These are phyloP conservation scores for Hipparchia semele DNA, from an alignment of 2,888 invertebrate species.

Conservation along the genomic window DNA sequence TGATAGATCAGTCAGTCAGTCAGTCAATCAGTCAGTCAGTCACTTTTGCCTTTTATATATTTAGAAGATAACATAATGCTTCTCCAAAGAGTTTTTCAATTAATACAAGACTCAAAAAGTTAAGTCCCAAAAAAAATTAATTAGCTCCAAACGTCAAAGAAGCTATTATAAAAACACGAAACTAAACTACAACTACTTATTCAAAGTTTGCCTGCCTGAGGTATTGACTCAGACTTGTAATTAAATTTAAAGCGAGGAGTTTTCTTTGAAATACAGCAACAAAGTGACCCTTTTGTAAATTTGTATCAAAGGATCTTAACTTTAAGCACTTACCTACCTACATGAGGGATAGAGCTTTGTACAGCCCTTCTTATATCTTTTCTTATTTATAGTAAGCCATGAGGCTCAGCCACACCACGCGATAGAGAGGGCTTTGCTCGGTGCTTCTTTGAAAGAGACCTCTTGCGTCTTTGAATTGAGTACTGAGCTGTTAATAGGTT, in stretches of 20 bases:
- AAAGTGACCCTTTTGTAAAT: slow-evolving; percentile 1
- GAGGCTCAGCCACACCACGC: too few species aligned
- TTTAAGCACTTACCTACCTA: neutral
- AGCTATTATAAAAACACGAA: slow-evolving; percentile 5
- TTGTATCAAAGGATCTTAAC: slow-evolving; percentile 4
- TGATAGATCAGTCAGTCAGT: too few species aligned
- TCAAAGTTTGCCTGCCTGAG: slow-evolving; percentile 3
- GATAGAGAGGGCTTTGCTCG: too few species aligned
- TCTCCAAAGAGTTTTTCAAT: slow-evolving; percentile 2
- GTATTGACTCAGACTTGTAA: slow-evolving; percentile 16
- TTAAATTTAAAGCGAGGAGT: slow-evolving; percentile 12
- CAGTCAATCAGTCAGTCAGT: too few species aligned
- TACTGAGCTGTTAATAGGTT: neutral
- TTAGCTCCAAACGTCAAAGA: slow-evolving; percentile 13
- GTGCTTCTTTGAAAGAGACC: too few species aligned
- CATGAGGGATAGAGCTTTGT: neutral
- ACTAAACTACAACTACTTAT: slow-evolving; percentile 6
- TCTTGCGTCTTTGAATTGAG: neutral
- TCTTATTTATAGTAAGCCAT: too few species aligned
- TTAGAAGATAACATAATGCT: neutral
- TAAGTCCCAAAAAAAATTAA: neutral
- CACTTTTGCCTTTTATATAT: too few species aligned
- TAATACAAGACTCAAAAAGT: slow-evolving; percentile 8
- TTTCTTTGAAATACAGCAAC: slow-evolving; percentile 15
- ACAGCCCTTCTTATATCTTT: too few species aligned